These are phyloP conservation scores for Conus ventricosus DNA, from an alignment of 1,140 invertebrate species.

Conservation along the genomic window DNA sequence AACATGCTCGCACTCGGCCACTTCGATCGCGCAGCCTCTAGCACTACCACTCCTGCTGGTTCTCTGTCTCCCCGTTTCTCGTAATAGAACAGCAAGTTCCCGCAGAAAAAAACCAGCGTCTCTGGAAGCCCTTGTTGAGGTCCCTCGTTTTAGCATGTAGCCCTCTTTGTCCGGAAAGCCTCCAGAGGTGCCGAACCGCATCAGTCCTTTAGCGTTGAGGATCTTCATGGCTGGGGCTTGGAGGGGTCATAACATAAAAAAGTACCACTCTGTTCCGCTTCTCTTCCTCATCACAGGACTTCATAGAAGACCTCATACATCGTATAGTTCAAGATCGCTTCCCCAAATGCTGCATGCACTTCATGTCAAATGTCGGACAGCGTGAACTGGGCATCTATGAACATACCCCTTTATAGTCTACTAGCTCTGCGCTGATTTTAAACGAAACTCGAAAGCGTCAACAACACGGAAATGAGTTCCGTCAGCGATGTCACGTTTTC, in stretches of 20 bases:
- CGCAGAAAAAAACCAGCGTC: conserved; percentile 96
- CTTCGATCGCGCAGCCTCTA: conserved; percentile 93
- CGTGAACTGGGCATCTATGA: too few relatives aligned
- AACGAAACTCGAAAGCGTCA: too few relatives aligned
- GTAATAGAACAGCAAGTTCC: conserved; percentile 96
- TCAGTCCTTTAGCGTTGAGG: conserved; percentile 77
- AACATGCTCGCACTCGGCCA: conserved; percentile 75
- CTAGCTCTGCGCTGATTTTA: too few relatives aligned
- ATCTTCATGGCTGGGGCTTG: conserved; percentile 52
- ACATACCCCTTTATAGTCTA: too few relatives aligned
- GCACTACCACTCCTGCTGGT: conserved; percentile 91
- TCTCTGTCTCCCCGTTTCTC: conserved; percentile 95
- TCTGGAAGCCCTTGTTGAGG: conserved; percentile 92
- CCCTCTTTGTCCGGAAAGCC: conserved; percentile 89
- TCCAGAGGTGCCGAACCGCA: conserved; percentile 88
- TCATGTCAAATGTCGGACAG: too few relatives aligned
- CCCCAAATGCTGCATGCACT: too few relatives aligned
- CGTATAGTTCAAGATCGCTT: too few relatives aligned
- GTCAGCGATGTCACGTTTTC: too few relatives aligned
- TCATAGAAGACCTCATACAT: too few relatives aligned
- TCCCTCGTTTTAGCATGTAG: conserved; percentile 91
- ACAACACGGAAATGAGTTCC: too few relatives aligned
- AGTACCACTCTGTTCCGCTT: too few relatives aligned
- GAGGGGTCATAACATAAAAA: background rate
- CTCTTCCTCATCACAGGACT: too few relatives aligned